A percentile compares a stretch with the other conserved stretches of the same genome.
These are phyloP conservation scores for Parazoanthus darwini DNA, from an alignment of 92 coral and sea anemone species.

Conservation along the genomic window DNA sequence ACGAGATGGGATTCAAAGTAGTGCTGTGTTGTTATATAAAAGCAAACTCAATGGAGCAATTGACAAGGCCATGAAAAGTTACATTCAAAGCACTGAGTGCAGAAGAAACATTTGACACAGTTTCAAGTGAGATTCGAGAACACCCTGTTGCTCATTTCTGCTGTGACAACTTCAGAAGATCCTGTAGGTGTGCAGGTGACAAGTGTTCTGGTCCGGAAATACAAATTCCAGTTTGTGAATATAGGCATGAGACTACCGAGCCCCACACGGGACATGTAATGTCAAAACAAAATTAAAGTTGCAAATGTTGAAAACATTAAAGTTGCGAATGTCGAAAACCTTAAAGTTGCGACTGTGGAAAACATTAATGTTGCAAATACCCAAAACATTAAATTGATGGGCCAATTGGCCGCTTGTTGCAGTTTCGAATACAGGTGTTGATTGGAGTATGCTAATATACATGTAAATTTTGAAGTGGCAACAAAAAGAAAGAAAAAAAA, in stretches of 20 bases:
- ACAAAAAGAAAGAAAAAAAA: no score
- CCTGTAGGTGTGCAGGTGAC: constrained; percentile 44
- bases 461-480: no score
- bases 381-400: no score
- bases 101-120: neutral
- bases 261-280: no score
- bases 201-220: constrained; percentile 29
- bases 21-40: constrained; percentile 15
- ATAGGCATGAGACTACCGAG: neutral
- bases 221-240: neutral
- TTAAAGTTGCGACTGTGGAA: no score
- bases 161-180: constrained; percentile 47
- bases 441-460: no score
- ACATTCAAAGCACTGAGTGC: constrained; percentile 13
- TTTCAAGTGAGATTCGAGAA: neutral
- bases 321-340: no score
- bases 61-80: constrained; percentile 9
- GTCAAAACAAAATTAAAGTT: no score
- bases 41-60: constrained; percentile 13
- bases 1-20: constrained; percentile 41
- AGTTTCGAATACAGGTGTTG: no score
- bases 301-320: no score
- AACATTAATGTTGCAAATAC: no score
- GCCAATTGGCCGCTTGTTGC: no score
- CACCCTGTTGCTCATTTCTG: constrained; percentile 23